Conservation (phyloP, 35 echinoderm and acorn worm species). For the Ophioderma brevispina region DNA sequence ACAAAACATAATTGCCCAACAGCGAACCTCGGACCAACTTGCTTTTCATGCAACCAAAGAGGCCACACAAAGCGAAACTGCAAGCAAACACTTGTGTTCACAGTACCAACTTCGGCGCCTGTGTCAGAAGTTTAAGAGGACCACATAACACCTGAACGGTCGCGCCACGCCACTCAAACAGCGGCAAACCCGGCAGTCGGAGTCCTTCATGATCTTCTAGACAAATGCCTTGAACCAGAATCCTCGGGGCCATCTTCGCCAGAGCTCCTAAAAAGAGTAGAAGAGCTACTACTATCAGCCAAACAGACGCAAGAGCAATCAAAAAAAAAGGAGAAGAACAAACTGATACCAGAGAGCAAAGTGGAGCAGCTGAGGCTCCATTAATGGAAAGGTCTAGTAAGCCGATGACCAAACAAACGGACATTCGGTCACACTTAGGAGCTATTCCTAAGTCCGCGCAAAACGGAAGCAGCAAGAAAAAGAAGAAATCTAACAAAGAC, state of each 20-base stretch:
- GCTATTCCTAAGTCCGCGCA: too few relatives aligned
- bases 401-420: too few relatives aligned
- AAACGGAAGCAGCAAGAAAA: neutral
- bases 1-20: neutral
- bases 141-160: neutral
- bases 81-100: too few relatives aligned
- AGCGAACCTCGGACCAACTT: neutral
- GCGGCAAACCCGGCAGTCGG: neutral
- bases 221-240: neutral
- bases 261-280: neutral
- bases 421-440: too few relatives aligned
- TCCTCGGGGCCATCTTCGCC: neutral
- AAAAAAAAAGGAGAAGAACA: neutral
- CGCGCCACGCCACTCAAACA: neutral
- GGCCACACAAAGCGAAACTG: neutral
- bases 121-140: neutral
- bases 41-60: neutral
- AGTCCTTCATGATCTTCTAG: neutral
- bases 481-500: too few relatives aligned
- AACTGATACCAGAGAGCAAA: neutral
- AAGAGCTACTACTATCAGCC: neutral
- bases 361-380: neutral
- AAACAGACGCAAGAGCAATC: neutral
- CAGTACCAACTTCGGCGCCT: too few relatives aligned
- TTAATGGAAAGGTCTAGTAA: neutral